Conservation (phyloP, 2,888 invertebrate genomes). For the Macrosiphum euphorbiae region DNA sequence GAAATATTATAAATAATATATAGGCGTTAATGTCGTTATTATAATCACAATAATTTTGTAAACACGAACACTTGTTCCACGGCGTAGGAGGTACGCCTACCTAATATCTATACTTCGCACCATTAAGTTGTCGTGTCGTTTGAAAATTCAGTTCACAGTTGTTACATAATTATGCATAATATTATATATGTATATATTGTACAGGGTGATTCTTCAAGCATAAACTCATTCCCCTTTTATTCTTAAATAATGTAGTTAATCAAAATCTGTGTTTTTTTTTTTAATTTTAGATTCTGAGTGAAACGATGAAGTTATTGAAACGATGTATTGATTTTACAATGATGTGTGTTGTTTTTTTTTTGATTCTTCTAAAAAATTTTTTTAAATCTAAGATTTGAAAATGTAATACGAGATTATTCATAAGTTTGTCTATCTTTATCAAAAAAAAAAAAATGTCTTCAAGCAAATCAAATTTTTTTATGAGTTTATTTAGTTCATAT, state of each 20-base stretch:
- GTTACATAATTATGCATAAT: not conserved
- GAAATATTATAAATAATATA: not conserved
- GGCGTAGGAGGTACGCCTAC: not conserved
- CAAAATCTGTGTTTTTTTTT: not conserved
- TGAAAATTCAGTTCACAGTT: slow-evolving; percentile 20
- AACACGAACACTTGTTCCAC: slow-evolving; percentile 23
- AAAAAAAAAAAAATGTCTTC: too few species aligned
- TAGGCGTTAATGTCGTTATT: not conserved
- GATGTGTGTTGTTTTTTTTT: too few species aligned
- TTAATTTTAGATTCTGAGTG: too few species aligned
- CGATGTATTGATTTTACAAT: too few species aligned
- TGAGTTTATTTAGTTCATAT: too few species aligned
- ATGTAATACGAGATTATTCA: too few species aligned
- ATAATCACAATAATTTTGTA: not conserved
- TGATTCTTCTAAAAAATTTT: too few species aligned
- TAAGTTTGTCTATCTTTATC: too few species aligned
- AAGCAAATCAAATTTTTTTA: too few species aligned
- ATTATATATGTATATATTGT: not conserved
- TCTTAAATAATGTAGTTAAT: not conserved
- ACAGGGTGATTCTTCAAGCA: not conserved
- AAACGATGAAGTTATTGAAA: too few species aligned
- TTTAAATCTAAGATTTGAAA: too few species aligned
- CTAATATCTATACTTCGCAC: not conserved
- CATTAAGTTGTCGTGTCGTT: slow-evolving; percentile 23
- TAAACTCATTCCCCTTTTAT: not conserved